Percentiles rank a stretch among this genome's conserved stretches.
phyloP scores from a whole-genome alignment of 2,797 vertebrate genomes.

The Discoglossus pictus region DNA sequence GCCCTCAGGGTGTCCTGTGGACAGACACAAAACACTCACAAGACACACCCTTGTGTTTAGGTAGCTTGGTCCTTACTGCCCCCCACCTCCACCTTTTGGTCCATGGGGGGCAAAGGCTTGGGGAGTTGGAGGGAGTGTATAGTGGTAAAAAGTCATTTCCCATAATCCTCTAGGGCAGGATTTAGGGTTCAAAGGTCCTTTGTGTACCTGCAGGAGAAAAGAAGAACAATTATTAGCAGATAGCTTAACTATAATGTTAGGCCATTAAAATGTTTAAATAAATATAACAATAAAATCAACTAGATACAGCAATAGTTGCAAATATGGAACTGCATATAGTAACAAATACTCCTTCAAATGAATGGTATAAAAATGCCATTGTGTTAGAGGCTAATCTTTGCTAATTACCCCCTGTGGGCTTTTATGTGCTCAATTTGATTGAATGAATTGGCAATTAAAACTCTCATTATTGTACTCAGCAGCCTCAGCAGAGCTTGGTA shows the following conservation, averaged over 20 bases:
- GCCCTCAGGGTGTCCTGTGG: constrained; percentile 37
- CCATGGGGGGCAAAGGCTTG: constrained; percentile 40
- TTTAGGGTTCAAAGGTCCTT: constrained; percentile 45
- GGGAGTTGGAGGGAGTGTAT: constrained; percentile 36
- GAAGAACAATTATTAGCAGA: not conserved
- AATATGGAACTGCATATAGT: no score
- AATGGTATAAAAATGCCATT: no score
- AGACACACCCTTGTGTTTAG: constrained; percentile 52
- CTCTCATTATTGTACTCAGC: no score
- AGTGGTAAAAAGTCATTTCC: constrained; percentile 42
- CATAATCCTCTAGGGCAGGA: constrained; percentile 39
- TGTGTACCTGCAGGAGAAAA: constrained; percentile 34
- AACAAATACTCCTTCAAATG: no score
- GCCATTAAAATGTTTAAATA: no score
- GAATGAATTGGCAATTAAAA: no score
- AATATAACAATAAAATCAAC: no score
- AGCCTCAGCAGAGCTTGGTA: no score
- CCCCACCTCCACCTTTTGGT: constrained; percentile 44
- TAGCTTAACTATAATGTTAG: not conserved
- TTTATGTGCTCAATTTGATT: no score
- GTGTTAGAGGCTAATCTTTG: no score
- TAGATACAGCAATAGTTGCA: no score
- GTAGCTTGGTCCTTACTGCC: constrained; percentile 49
- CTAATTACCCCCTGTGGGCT: no score
- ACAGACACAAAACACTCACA: constrained; percentile 52